These are phyloP conservation scores for Caenorhabditis sp. DNA, from an alignment of 2,888 invertebrate genomes.

Conservation along the genomic window DNA sequence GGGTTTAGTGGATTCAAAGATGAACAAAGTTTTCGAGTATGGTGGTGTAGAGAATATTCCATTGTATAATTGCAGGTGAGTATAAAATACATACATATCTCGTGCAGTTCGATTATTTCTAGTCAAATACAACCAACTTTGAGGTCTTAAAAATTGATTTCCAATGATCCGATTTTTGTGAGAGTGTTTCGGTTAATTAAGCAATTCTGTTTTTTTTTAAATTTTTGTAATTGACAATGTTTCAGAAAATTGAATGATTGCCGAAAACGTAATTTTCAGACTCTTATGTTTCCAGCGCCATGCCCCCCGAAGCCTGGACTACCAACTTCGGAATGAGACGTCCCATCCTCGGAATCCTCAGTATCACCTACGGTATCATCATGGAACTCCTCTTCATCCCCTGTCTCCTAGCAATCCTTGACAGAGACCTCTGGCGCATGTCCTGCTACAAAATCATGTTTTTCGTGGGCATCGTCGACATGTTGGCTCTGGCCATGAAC, in stretches of 20 bases:
- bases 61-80: constrained; percentile 53
- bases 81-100: too few species aligned
- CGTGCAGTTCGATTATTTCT: too few species aligned
- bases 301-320: constrained; percentile 31
- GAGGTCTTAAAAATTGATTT: too few species aligned
- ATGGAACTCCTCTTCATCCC: constrained; percentile 60
- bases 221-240: too few species aligned
- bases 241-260: too few species aligned
- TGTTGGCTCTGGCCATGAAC: constrained; percentile 53
- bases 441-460: constrained; percentile 72
- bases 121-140: too few species aligned
- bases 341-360: constrained; percentile 27
- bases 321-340: constrained; percentile 16
- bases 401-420: constrained; percentile 52
- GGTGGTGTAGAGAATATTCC: constrained; percentile 48
- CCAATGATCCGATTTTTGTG: too few species aligned
- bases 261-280: too few species aligned
- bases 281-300: constrained; percentile 12
- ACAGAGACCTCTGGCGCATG: constrained; percentile 42
- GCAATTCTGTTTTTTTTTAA: too few species aligned
- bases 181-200: too few species aligned
- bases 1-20: not conserved
- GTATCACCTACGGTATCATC: constrained; percentile 30
- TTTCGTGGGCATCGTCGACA: constrained; percentile 64
- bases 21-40: constrained; percentile 44